phyloP scores from a whole-genome alignment of 2,888 invertebrate species.

The Rhagium mordax region DNA sequence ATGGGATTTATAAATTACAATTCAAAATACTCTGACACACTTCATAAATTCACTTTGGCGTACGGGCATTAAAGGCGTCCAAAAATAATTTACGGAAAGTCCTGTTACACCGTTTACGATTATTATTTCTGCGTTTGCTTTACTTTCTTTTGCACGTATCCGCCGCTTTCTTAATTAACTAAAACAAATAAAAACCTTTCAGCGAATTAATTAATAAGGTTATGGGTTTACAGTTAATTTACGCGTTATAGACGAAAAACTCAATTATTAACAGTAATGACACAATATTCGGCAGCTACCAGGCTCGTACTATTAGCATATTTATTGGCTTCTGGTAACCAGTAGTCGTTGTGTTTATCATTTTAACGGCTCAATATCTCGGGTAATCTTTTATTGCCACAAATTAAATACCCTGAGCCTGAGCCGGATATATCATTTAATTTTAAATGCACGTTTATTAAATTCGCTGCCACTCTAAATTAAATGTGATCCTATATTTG shows the following conservation, averaged over 20 bases:
- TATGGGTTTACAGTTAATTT: constrained; percentile 15
- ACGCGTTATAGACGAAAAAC: neutral
- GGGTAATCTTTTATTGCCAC: neutral
- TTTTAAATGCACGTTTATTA: neutral
- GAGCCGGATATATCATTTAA: neutral
- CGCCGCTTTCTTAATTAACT: constrained; percentile 20
- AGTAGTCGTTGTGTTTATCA: neutral
- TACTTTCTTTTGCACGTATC: constrained; percentile 26
- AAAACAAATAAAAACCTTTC: constrained; percentile 13
- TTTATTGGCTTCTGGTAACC: constrained; percentile 12
- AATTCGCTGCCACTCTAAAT: too few species aligned
- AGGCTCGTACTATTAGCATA: constrained; percentile 3
- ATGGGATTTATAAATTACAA: constrained; percentile 41
- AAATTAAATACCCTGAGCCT: neutral
- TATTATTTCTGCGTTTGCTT: constrained; percentile 23
- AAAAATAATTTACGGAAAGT: constrained; percentile 36
- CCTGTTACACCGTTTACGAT: constrained; percentile 30
- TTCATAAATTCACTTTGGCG: constrained; percentile 38
- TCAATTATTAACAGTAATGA: constrained; percentile 3
- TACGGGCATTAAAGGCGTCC: constrained; percentile 21
- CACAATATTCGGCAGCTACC: neutral
- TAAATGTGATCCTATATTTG: too few species aligned
- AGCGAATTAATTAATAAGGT: constrained; percentile 13
- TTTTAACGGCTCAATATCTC: neutral
- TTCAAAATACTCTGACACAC: constrained; percentile 37